These are phyloP conservation scores for Strigamia maritima DNA, from an alignment of 2,888 invertebrate species.

Conservation along the genomic window DNA sequence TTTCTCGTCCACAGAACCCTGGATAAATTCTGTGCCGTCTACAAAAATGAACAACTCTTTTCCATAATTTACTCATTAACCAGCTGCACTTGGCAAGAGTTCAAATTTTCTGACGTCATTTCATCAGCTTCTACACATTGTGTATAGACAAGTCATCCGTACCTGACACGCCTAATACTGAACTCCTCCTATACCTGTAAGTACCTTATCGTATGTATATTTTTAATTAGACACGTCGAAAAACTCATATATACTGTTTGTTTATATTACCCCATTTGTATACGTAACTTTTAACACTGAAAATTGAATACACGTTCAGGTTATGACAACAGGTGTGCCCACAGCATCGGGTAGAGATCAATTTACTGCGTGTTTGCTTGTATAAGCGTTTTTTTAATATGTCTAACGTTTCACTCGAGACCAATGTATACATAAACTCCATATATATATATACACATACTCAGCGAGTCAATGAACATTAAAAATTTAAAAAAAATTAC, in stretches of 20 bases:
- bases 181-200: neutral
- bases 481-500: neutral
- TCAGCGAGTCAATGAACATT: neutral
- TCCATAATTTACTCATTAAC: neutral
- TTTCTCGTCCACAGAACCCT: neutral
- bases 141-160: neutral
- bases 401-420: neutral
- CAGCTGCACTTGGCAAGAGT: conserved; percentile 18
- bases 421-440: neutral
- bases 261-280: neutral
- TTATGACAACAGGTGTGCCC: conserved; percentile 27
- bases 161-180: neutral
- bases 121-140: conserved; percentile 6
- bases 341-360: neutral
- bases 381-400: neutral
- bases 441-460: neutral
- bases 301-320: conserved; percentile 4
- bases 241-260: neutral
- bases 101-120: conserved; percentile 29
- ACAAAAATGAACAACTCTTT: neutral
- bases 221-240: neutral
- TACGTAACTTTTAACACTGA: conserved; percentile 20
- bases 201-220: neutral
- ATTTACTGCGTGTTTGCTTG: conserved; percentile 21
- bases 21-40: neutral